phyloP scores from a whole-genome alignment of 2,113 vertebrate genomes.

The Vidua chalybeata region DNA sequence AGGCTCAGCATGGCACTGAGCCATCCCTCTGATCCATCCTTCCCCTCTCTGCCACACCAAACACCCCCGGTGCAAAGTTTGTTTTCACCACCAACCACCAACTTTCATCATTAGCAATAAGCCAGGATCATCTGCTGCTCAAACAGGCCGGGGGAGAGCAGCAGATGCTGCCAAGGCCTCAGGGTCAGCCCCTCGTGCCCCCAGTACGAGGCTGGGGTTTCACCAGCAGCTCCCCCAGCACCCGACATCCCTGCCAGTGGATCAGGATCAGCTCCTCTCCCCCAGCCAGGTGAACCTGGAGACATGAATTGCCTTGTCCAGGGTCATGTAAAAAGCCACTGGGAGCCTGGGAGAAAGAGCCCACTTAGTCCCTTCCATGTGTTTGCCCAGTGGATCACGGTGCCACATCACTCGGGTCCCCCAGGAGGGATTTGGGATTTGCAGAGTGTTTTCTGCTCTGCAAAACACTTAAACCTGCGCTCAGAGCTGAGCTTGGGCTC shows the following conservation, averaged over 20 bases:
- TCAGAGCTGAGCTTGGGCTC: not conserved
- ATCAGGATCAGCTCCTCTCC: not conserved
- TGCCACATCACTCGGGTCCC: not conserved
- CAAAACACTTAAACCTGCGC: fast-evolving
- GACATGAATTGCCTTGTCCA: not conserved
- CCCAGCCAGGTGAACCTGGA: not conserved
- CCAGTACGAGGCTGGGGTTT: fast-evolving
- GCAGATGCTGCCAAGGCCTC: fast-evolving
- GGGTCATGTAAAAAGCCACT: not conserved
- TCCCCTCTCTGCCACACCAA: not conserved
- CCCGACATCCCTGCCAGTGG: fast-evolving
- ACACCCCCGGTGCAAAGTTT: not conserved
- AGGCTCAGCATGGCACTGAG: not conserved
- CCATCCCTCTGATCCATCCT: not conserved
- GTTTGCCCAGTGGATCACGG: not conserved
- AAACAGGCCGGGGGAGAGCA: not conserved
- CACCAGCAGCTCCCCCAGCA: not conserved
- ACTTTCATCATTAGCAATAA: not conserved
- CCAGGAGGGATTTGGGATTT: fast-evolving
- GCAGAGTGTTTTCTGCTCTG: not conserved
- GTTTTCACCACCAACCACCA: not conserved
- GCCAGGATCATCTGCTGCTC: fast-evolving
- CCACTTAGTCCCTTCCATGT: not conserved
- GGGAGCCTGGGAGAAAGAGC: not conserved
- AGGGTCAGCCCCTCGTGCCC: fast-evolving